Conservation (phyloP, 1,140 invertebrate genomes). For the Gryllus bimaculatus region DNA sequence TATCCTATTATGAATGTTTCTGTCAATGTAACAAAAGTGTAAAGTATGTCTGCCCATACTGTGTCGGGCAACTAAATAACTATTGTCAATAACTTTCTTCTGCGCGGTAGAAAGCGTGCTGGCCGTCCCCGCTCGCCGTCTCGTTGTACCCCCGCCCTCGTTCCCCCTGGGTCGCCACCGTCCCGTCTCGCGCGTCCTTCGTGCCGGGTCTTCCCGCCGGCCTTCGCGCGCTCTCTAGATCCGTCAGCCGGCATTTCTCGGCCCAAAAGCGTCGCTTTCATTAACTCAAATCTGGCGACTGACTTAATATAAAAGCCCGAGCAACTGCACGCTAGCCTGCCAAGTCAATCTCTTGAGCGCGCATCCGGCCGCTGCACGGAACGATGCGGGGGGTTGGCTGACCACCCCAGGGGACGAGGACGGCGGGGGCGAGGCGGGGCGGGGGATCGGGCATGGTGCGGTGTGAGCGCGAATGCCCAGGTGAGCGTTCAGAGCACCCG, state of each 20-base stretch:
- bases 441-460: too few species aligned
- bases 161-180: too few species aligned
- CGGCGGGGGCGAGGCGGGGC: too few species aligned
- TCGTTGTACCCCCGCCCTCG: background rate
- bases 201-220: too few species aligned
- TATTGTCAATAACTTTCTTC: background rate
- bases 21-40: background rate
- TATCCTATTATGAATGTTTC: background rate
- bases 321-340: background rate
- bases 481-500: too few species aligned
- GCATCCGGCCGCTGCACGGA: too few species aligned
- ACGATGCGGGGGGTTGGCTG: too few species aligned
- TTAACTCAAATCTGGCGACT: conserved; percentile 1
- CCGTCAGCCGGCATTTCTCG: background rate
- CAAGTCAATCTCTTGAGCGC: background rate
- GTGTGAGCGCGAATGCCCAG: too few species aligned
- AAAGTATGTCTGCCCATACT: background rate
- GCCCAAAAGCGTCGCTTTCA: background rate
- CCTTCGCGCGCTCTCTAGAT: background rate
- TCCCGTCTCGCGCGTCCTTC: too few species aligned
- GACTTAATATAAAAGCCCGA: background rate
- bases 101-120: background rate
- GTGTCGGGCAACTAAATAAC: background rate
- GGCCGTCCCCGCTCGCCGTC: background rate
- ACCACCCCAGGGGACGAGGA: background rate